Evolutionary conservation across 2,888 invertebrate species (phyloP), one percentile per base, ranked within the genome.

Genomic region (Eretmocerus hayati): DNA sequence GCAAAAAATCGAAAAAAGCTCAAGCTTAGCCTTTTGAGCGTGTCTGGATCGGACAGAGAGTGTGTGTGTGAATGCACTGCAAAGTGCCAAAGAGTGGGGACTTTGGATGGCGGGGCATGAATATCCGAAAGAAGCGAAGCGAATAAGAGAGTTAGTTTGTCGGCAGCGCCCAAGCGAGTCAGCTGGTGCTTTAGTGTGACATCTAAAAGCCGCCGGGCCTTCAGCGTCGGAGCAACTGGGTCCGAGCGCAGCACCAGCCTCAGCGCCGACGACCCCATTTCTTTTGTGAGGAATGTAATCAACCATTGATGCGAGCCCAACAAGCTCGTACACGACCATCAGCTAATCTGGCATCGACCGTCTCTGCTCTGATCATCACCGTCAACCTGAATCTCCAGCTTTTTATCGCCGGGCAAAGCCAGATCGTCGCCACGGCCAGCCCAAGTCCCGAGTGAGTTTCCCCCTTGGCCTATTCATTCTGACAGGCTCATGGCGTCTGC

Each of bases 141-240:
- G n/a, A 5, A 21, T 3, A 38, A 38, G 21, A 21, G 21, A 20
- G 18, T 16, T 15, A 22, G 15, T 11, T 22, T 52, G 46, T 53
- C 41, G 52, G 37, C 37, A 32, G 48, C 41, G 46, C 51, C 43
- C 11, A 37, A 49, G 46, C 46, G 46, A 32, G 42, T 26, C 33
- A 59, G 61, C 56, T 41, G 48, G 52, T 52, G 51, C 55, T 54
- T 60, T 49, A 57, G 42, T 47, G 53, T 56, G n/a, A n/a, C n/a
- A n/a, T n/a, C n/a, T n/a, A n/a, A n/a, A n/a, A n/a, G 11, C 26
- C 61, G 59, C 59, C 62, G 66, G 64, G 63, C 60, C 11, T 64
- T 65, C 65, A 64, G 66, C 61, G 61, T 69, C 67, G 67, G 67
- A 68, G 69, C 65, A 62, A 67, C 66, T 67, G 65, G 32, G 67